Evolutionary conservation across 2,888 invertebrate species (phyloP).

Genomic region (Liodrosophila aerea): DNA sequence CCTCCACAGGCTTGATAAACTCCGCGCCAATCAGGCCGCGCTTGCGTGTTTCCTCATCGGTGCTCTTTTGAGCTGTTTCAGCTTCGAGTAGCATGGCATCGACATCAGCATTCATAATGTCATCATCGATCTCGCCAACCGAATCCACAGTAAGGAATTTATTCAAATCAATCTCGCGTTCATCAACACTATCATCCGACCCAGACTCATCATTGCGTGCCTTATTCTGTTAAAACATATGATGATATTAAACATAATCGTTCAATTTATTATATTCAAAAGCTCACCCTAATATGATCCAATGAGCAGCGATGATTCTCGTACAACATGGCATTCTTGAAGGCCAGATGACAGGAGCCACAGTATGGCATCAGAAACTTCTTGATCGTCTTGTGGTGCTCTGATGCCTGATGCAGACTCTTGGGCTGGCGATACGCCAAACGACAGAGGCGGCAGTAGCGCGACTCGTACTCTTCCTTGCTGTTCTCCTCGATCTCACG

Average conservation of each 20-base stretch:
- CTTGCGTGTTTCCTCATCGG: conserved; percentile 85
- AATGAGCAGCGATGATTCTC: conserved; percentile 92
- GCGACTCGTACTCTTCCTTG: conserved; percentile 85
- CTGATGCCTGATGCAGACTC: conserved; percentile 90
- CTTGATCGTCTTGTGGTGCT: conserved; percentile 92
- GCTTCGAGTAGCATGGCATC: conserved; percentile 83
- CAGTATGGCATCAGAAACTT: conserved; percentile 92
- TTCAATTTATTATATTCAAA: conserved; percentile 7
- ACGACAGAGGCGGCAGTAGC: conserved; percentile 89
- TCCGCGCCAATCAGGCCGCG: conserved; percentile 90
- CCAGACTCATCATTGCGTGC: conserved; percentile 84
- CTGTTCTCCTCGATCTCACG: conserved; percentile 89
- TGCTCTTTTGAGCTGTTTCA: conserved; percentile 84
- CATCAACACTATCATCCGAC: conserved; percentile 86
- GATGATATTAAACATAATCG: too few species aligned
- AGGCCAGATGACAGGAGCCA: conserved; percentile 89
- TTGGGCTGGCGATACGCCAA: conserved; percentile 90
- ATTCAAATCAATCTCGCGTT: conserved; percentile 90
- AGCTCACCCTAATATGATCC: conserved; percentile 89
- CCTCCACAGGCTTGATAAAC: conserved; percentile 90
- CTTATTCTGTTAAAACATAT: conserved; percentile 83
- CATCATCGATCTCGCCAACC: conserved; percentile 90
- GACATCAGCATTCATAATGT: conserved; percentile 83
- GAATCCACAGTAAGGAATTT: conserved; percentile 95
- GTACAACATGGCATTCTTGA: conserved; percentile 92